phyloP scores from a whole-genome alignment of 1,140 invertebrate genomes.

The Gryon sp. region DNA sequence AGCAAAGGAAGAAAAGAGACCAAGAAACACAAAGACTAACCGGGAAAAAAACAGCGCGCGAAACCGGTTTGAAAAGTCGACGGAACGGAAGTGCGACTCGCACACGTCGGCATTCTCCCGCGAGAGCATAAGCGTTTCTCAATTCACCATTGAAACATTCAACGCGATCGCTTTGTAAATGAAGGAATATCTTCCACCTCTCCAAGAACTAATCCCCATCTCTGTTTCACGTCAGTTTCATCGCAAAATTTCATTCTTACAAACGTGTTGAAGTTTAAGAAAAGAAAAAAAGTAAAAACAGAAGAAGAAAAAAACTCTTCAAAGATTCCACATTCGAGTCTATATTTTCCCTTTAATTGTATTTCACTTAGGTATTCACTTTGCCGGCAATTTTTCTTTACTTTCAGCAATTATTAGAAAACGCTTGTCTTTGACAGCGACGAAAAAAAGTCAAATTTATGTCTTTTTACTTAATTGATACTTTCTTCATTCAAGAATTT shows the following conservation, averaged over 20 bases:
- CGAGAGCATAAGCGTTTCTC: slow-evolving; percentile 37
- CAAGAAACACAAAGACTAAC: slow-evolving; percentile 3
- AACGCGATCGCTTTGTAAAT: slow-evolving; percentile 52
- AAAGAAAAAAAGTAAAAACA: no score
- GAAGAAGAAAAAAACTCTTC: slow-evolving; percentile 23
- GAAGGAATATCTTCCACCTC: slow-evolving; percentile 18
- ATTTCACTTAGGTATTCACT: slow-evolving; percentile 25
- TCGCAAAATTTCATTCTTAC: no score
- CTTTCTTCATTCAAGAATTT: slow-evolving; percentile 28
- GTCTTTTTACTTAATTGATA: slow-evolving; percentile 37
- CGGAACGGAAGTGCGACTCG: slow-evolving; percentile 28
- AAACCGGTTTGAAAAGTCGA: slow-evolving; percentile 36
- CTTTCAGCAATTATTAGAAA: slow-evolving; percentile 42
- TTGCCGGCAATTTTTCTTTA: slow-evolving; percentile 34
- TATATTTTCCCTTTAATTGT: slow-evolving; percentile 53
- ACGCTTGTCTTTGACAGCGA: not conserved
- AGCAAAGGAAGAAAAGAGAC: no score
- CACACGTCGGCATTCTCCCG: slow-evolving; percentile 25
- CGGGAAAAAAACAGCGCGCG: slow-evolving; percentile 28
- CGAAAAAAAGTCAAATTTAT: slow-evolving; percentile 22
- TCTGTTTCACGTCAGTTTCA: no score
- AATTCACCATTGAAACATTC: slow-evolving; percentile 41
- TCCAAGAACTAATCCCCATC: slow-evolving; percentile 3
- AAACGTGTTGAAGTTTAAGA: no score
- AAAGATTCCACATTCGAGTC: slow-evolving; percentile 13